These are phyloP conservation scores for Chloroceryle inda DNA, from an alignment of 2,797 vertebrate genomes.

Conservation along the genomic window DNA sequence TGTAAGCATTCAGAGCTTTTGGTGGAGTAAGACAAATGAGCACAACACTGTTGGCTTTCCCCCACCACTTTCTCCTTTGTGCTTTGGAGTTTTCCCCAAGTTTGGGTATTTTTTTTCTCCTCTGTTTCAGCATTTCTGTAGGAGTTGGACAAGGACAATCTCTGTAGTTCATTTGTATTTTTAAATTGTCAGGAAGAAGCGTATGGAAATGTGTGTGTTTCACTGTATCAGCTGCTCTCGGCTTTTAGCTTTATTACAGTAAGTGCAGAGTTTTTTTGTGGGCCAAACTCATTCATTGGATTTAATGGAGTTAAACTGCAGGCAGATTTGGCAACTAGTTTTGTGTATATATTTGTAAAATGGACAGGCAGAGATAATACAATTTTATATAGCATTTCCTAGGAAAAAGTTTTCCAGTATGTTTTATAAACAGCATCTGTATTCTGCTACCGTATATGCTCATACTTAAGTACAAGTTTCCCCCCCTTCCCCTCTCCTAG, in stretches of 20 bases:
- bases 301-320: constrained; percentile 67
- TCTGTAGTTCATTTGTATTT: not conserved
- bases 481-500: not conserved
- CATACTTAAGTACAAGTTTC: not conserved
- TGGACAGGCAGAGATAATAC: constrained; percentile 59
- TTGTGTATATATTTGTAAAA: constrained; percentile 35
- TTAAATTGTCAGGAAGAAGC: constrained; percentile 4
- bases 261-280: constrained; percentile 5
- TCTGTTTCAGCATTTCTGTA: not conserved
- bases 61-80: not conserved
- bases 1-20: accelerated
- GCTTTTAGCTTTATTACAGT: constrained; percentile 62
- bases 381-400: not conserved
- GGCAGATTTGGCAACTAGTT: constrained; percentile 53
- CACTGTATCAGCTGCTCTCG: constrained; percentile 19
- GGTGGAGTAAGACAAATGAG: not conserved
- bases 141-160: constrained; percentile 16
- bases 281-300: constrained; percentile 57
- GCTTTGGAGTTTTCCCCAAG: not conserved
- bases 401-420: constrained; percentile 1
- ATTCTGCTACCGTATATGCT: not conserved
- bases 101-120: accelerated
- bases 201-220: constrained; percentile 20
- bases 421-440: not conserved
- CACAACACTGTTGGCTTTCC: accelerated